These are phyloP conservation scores for Flabesymbios commensalis DNA, from an alignment of 2,888 invertebrate genomes.

Conservation along the genomic window DNA sequence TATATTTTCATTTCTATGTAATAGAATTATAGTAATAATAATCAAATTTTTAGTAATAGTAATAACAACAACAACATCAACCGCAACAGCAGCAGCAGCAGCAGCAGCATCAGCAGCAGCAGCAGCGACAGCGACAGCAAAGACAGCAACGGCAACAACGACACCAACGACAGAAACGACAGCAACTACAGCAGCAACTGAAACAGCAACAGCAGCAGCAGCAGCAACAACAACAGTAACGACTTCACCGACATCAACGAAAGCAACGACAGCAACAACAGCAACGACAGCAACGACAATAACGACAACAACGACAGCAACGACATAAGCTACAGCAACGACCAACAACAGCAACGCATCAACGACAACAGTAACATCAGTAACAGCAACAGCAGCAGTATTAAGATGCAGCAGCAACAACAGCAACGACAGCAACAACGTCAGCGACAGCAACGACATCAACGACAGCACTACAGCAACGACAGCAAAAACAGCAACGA, in stretches of 20 bases:
- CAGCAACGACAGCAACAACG: neutral
- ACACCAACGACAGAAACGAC: neutral
- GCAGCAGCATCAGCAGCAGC: neutral
- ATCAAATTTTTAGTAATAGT: neutral
- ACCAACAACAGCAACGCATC: too few relatives aligned
- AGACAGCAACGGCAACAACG: neutral
- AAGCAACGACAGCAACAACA: neutral
- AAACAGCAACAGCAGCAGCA: neutral
- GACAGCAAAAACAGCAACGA: neutral
- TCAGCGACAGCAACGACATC: neutral
- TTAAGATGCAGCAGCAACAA: neutral
- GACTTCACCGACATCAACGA: neutral
- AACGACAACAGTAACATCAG: neutral
- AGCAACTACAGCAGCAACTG: neutral
- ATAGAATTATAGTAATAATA: neutral
- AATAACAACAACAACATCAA: neutral
- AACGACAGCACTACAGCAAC: neutral
- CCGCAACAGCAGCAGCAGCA: neutral
- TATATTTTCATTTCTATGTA: too few relatives aligned
- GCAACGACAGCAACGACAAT: neutral
- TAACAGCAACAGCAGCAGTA: neutral
- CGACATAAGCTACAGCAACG: neutral
- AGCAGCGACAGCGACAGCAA: neutral
- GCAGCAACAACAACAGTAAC: neutral
- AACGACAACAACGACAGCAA: neutral